Evolutionary conservation across 2,888 invertebrate genomes (phyloP).

Genomic region (Philereme vetulata): DNA sequence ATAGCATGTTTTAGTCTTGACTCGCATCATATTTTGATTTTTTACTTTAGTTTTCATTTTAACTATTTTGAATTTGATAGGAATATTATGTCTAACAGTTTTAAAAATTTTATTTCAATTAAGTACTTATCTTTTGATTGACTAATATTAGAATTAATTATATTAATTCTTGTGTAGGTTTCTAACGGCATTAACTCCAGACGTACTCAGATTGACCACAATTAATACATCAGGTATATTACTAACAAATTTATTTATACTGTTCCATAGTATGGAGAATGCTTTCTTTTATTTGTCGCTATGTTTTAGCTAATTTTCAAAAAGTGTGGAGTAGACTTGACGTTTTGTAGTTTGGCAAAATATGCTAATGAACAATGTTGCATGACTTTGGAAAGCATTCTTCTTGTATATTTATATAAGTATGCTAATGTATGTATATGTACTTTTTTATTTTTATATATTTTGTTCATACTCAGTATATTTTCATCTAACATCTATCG

Average conservation of each 20-base stretch:
- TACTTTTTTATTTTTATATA: conserved; percentile 35
- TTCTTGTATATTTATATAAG: conserved; percentile 53
- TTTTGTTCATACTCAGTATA: conserved; percentile 20
- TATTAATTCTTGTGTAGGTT: conserved; percentile 71
- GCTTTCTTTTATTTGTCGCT: conserved; percentile 72
- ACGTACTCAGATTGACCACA: conserved; percentile 82
- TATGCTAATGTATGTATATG: conserved; percentile 36
- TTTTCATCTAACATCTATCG: conserved; percentile 6
- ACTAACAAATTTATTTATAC: conserved; percentile 54
- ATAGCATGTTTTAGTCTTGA: conserved; percentile 46
- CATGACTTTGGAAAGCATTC: conserved; percentile 74
- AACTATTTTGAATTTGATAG: conserved; percentile 18
- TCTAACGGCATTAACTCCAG: conserved; percentile 82
- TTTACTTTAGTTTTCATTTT: conserved; percentile 17
- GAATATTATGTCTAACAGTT: conserved; percentile 23
- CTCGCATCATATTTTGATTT: conserved; percentile 20
- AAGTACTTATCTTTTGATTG: conserved; percentile 13
- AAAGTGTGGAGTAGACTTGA: conserved; percentile 40
- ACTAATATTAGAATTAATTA: conserved; percentile 36
- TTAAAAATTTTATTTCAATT: conserved; percentile 4
- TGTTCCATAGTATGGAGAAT: conserved; percentile 69
- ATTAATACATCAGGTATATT: conserved; percentile 80
- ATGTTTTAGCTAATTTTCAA: conserved; percentile 52
- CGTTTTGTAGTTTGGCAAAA: conserved; percentile 47
- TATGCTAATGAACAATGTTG: conserved; percentile 46